phyloP scores from a whole-genome alignment of 2,888 invertebrate species.

The Tholera decimalis region DNA sequence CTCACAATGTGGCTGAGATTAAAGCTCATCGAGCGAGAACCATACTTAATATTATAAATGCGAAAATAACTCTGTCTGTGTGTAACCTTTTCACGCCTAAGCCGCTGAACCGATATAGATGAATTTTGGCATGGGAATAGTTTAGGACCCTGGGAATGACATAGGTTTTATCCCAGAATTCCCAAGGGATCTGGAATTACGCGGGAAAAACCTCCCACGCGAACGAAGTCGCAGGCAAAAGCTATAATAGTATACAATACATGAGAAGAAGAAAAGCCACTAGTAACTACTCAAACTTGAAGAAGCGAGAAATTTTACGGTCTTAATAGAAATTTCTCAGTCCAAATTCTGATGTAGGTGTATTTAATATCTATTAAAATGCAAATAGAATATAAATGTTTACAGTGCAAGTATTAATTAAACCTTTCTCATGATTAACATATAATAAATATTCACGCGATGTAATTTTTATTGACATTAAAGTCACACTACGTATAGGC shows the following conservation, averaged over 20 bases:
- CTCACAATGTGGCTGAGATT: constrained; percentile 21
- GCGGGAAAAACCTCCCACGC: too few species aligned
- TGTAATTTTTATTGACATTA: constrained; percentile 43
- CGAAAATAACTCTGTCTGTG: too few species aligned
- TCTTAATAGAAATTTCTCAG: constrained; percentile 21
- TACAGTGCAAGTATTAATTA: constrained; percentile 41
- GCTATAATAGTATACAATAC: too few species aligned
- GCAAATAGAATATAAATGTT: constrained; percentile 42
- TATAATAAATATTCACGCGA: constrained; percentile 47
- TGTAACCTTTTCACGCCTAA: too few species aligned
- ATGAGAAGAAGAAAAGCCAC: not conserved
- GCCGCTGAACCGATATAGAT: too few species aligned
- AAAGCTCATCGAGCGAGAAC: constrained; percentile 30
- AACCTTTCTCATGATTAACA: constrained; percentile 39
- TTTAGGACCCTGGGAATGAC: too few species aligned
- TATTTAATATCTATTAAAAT: constrained; percentile 42
- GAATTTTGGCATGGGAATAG: too few species aligned
- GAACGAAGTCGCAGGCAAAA: too few species aligned
- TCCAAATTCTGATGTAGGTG: constrained; percentile 34
- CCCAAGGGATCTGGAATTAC: too few species aligned
- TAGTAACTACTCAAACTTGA: not conserved
- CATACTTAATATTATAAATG: too few species aligned
- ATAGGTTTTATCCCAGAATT: too few species aligned
- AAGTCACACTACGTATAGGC: constrained; percentile 24
- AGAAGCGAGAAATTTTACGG: not conserved